These are phyloP conservation scores for Eolophus roseicapilla DNA, from an alignment of 2,113 vertebrate species.

Conservation along the genomic window DNA sequence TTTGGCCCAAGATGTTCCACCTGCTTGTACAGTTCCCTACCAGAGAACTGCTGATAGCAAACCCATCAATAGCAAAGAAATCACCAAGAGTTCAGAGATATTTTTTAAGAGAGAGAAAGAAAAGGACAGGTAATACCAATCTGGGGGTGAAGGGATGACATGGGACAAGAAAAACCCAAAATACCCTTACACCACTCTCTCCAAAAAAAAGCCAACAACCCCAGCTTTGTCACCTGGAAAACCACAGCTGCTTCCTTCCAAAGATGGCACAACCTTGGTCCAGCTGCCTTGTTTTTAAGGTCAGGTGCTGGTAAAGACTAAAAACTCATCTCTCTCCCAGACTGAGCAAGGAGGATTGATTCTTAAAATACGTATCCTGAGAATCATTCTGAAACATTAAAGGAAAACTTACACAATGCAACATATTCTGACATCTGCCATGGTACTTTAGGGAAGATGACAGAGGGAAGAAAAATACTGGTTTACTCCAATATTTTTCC, in stretches of 20 bases:
- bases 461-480: not conserved
- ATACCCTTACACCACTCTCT: rapidly evolving
- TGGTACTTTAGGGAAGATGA: not conserved
- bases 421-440: not conserved
- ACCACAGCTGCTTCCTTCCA: not conserved
- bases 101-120: not conserved
- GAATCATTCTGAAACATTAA: not conserved
- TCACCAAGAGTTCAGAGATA: not conserved
- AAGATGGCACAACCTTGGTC: not conserved
- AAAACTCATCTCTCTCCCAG: not conserved
- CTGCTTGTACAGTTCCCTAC: not conserved
- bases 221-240: not conserved
- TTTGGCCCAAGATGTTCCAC: not conserved
- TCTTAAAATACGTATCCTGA: not conserved
- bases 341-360: not conserved
- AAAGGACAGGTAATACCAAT: not conserved
- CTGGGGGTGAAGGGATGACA: rapidly evolving
- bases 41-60: not conserved
- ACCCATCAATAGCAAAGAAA: not conserved
- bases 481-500: not conserved
- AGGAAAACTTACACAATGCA: not conserved
- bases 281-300: not conserved
- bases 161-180: not conserved
- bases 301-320: not conserved
- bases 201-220: not conserved